Evolutionary conservation across 2,888 invertebrate genomes (phyloP).

Genomic region (Ophion obscuratus): DNA sequence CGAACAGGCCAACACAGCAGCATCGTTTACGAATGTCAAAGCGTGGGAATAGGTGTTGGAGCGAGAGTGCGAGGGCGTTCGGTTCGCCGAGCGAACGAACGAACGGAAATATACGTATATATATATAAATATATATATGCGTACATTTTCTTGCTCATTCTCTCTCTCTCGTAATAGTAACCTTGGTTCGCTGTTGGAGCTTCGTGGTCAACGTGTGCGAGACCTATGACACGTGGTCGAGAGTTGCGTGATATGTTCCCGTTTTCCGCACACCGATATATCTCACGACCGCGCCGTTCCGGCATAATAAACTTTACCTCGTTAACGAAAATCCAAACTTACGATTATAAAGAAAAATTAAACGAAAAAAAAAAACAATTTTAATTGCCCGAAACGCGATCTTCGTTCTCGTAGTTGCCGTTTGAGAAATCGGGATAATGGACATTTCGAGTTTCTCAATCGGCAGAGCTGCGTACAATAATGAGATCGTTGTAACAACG

Average conservation of each 20-base stretch:
- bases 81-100: conserved; percentile 65
- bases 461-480: no score
- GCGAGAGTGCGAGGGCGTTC: conserved; percentile 70
- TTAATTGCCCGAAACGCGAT: no score
- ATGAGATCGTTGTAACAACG: no score
- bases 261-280: conserved; percentile 56
- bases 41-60: conserved; percentile 78
- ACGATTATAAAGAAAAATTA: conserved; percentile 19
- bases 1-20: conserved; percentile 58
- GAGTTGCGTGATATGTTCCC: conserved; percentile 68
- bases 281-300: conserved; percentile 36
- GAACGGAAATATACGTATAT: conserved; percentile 32
- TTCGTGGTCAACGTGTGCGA: conserved; percentile 73
- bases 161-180: conserved; percentile 80
- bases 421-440: no score
- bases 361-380: not conserved
- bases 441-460: no score
- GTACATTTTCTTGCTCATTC: conserved; percentile 69
- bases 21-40: conserved; percentile 80
- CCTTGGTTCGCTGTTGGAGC: conserved; percentile 77
- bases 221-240: conserved; percentile 80
- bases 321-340: conserved; percentile 10
- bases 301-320: conserved; percentile 31
- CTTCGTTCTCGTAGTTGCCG: no score
- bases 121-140: not conserved